phyloP scores from a whole-genome alignment of 2,888 invertebrate genomes.

The Glyphotaelius pellucidus region DNA sequence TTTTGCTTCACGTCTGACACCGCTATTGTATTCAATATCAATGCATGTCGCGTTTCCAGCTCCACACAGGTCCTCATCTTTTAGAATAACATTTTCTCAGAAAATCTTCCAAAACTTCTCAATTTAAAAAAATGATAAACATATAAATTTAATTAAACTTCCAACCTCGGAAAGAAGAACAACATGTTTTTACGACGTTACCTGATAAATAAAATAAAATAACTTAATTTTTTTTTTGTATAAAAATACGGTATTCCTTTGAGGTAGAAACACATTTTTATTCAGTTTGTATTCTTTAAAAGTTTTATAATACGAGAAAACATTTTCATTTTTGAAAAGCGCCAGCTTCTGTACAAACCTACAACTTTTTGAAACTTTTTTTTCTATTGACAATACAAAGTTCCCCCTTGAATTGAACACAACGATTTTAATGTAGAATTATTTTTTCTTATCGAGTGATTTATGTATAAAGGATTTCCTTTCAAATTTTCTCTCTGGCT shows the following conservation, averaged over 20 bases:
- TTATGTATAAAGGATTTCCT: neutral
- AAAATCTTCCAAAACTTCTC: neutral
- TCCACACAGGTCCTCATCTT: neutral
- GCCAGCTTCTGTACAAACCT: neutral
- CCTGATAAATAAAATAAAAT: neutral
- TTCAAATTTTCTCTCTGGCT: neutral
- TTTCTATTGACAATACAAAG: neutral
- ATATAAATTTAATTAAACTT: conserved; percentile 1
- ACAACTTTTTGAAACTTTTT: neutral
- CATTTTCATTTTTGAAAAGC: neutral
- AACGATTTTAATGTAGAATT: neutral
- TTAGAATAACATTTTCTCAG: neutral
- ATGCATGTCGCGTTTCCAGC: neutral
- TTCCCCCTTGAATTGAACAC: neutral
- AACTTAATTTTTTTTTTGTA: neutral
- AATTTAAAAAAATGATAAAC: neutral
- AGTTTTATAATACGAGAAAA: neutral
- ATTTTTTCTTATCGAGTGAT: neutral
- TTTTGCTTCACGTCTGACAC: neutral
- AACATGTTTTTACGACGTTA: neutral
- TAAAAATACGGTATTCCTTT: neutral
- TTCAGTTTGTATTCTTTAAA: neutral
- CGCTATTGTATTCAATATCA: neutral
- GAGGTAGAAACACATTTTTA: neutral
- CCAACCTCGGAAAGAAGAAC: neutral